Evolutionary conservation across 2,113 vertebrate species (phyloP).

Genomic region (Ciconia boyciana): DNA sequence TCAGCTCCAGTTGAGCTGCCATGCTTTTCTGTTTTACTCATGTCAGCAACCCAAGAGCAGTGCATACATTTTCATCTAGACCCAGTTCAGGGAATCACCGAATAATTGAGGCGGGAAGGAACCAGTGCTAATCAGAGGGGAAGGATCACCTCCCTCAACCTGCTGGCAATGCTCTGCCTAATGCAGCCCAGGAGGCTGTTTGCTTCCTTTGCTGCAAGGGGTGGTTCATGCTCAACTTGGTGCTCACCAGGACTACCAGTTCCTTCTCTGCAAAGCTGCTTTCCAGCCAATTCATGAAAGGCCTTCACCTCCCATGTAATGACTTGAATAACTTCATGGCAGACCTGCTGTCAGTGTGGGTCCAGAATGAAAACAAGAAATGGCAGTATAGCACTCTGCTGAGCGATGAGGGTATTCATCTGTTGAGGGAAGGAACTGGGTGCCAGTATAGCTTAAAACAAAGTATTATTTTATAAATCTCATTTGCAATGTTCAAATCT

Average conservation of each 20-base stretch:
- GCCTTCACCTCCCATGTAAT: neutral
- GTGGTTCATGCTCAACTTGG: neutral
- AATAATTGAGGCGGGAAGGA: neutral
- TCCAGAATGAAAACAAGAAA: neutral
- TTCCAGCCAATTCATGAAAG: neutral
- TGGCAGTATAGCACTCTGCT: neutral
- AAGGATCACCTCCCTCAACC: neutral
- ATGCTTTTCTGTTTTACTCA: neutral
- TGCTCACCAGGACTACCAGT: neutral
- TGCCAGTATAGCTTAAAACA: neutral
- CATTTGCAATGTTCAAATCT: neutral
- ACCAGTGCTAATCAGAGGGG: neutral
- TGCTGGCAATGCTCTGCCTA: neutral
- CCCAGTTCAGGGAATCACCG: neutral
- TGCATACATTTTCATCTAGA: accelerated
- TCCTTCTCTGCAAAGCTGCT: neutral
- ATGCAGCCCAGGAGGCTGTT: neutral
- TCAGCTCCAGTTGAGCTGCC: neutral
- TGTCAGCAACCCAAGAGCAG: neutral
- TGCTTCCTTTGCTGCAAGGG: neutral
- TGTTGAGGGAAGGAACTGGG: neutral
- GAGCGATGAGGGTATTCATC: neutral
- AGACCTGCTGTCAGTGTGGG: neutral
- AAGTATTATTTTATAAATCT: neutral
- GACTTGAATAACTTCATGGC: neutral